phyloP scores from a whole-genome alignment of 2,797 vertebrate species.

The Trematomus bernacchii region DNA sequence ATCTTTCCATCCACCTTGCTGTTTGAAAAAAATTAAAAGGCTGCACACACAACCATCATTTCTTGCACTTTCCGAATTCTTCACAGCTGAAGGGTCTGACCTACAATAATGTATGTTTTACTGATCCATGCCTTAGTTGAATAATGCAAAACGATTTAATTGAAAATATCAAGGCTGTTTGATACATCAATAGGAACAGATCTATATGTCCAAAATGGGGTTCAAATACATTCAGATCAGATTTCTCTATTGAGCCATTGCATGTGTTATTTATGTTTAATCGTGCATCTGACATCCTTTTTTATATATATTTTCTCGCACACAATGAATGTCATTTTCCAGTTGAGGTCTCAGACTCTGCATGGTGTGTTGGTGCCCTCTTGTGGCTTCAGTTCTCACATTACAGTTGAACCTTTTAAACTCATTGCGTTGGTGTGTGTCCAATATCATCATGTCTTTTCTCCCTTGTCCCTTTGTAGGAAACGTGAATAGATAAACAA shows the following conservation, averaged over 20 bases:
- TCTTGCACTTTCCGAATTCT: background rate
- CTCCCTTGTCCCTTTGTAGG: background rate
- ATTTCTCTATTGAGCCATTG: background rate
- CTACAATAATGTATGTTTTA: background rate
- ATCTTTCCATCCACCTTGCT: slow-evolving; percentile 3
- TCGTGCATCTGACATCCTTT: background rate
- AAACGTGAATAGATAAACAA: background rate
- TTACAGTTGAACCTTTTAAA: slow-evolving; percentile 9
- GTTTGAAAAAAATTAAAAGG: slow-evolving; percentile 14
- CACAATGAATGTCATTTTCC: background rate
- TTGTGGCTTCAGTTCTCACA: slow-evolving; percentile 15
- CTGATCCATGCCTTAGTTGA: background rate
- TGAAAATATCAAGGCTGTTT: background rate
- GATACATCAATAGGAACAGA: background rate
- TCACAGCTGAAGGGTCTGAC: background rate
- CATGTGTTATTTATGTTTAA: background rate
- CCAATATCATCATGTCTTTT: background rate
- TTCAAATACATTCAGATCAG: background rate
- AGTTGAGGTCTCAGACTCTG: background rate
- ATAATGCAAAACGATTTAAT: background rate
- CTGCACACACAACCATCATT: slow-evolving; percentile 9
- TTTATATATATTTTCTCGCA: background rate
- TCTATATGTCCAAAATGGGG: background rate
- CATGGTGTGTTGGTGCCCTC: slow-evolving; percentile 53
- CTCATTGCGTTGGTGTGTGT: too few species aligned